phyloP scores from a whole-genome alignment of 2,113 vertebrate species.

The Propithecus coquereli region DNA sequence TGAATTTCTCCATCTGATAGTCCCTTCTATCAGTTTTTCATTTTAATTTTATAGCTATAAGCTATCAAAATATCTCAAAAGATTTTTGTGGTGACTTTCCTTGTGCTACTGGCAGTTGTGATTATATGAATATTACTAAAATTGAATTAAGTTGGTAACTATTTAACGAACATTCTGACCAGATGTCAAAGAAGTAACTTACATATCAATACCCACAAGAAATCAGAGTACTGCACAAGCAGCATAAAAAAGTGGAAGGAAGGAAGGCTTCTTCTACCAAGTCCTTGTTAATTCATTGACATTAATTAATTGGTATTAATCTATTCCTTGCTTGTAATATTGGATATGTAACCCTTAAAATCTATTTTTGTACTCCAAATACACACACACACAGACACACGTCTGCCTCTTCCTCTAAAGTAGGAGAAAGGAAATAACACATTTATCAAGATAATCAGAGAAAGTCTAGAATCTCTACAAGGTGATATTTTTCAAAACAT shows the following conservation, averaged over 20 bases:
- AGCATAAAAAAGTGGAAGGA: not conserved
- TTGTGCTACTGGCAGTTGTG: not conserved
- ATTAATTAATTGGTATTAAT: not conserved
- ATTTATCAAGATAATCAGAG: not conserved
- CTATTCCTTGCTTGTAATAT: not conserved
- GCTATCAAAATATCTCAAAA: not conserved
- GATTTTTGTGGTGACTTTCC: not conserved
- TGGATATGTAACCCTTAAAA: not conserved
- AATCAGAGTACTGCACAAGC: not conserved
- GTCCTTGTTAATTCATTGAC: not conserved
- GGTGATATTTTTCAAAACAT: not conserved
- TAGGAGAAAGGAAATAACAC: not conserved
- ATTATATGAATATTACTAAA: not conserved
- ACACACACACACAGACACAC: not conserved
- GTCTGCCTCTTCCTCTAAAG: fast-evolving
- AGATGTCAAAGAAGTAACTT: not conserved
- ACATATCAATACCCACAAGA: not conserved
- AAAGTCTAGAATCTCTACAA: not conserved
- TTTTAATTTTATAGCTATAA: not conserved
- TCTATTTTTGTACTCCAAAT: not conserved
- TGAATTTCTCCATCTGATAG: not conserved
- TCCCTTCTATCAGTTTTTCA: not conserved
- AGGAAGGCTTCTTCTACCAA: not conserved
- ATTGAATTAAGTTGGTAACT: not conserved
- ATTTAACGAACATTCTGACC: not conserved